Conservation (phyloP, 2,113 vertebrate genomes). For the Tupaia tana region DNA sequence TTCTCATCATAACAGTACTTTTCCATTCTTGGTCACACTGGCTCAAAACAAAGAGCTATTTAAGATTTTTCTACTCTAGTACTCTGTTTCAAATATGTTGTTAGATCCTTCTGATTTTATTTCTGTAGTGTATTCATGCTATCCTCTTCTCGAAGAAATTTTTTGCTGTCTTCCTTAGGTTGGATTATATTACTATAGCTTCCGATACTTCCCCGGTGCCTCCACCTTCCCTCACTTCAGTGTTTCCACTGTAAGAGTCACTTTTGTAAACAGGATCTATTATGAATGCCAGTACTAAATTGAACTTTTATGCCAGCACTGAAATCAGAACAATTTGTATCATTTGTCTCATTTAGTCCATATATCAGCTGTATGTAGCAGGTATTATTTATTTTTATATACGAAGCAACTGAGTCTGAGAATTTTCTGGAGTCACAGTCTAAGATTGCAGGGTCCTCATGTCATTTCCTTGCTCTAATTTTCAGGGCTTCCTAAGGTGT, state of each 20-base stretch:
- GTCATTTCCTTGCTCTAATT: neutral
- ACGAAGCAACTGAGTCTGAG: constrained; percentile 20
- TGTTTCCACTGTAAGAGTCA: neutral
- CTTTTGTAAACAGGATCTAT: constrained; percentile 3
- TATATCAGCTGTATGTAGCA: constrained; percentile 3
- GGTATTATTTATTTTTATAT: constrained; percentile 35
- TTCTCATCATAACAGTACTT: constrained; percentile 4
- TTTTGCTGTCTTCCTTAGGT: neutral
- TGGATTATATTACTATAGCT: neutral
- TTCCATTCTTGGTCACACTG: neutral
- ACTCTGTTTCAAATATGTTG: neutral
- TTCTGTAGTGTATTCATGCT: constrained; percentile 34
- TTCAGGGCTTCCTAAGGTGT: neutral
- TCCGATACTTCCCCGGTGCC: neutral
- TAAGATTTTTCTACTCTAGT: neutral
- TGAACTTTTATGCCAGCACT: constrained; percentile 8
- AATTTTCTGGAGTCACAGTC: neutral
- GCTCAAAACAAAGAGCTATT: neutral
- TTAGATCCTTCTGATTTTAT: constrained; percentile 42
- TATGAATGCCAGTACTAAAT: neutral
- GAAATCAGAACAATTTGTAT: constrained; percentile 21
- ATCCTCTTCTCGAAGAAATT: neutral
- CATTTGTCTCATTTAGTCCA: constrained; percentile 40
- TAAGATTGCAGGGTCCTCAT: neutral
- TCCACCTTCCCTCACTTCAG: neutral